Percentiles rank a stretch among this genome's conserved stretches.
Evolutionary conservation across 2,888 invertebrate genomes (phyloP).

Genomic region (Physocephala rufipes): DNA sequence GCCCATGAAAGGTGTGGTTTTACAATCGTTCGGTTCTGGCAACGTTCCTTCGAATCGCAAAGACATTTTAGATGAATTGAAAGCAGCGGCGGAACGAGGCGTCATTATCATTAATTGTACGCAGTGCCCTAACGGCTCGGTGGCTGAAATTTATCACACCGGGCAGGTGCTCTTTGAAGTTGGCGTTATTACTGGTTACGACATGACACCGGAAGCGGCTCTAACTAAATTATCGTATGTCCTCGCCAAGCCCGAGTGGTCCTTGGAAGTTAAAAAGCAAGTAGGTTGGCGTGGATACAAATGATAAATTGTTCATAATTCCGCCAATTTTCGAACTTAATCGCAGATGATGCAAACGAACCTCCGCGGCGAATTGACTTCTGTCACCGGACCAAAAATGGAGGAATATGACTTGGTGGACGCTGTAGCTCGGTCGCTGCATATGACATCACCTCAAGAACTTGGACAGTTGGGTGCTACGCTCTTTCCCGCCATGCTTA

Average conservation of each 20-base stretch:
- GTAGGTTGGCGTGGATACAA: slow-evolving; percentile 59
- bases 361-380: slow-evolving; percentile 83
- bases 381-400: slow-evolving; percentile 55
- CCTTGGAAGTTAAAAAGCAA: slow-evolving; percentile 72
- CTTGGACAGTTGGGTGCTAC: slow-evolving; percentile 69
- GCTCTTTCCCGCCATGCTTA: slow-evolving; percentile 76
- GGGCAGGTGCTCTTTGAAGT: slow-evolving; percentile 71
- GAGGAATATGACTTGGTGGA: slow-evolving; percentile 70
- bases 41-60: slow-evolving; percentile 86
- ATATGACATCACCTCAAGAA: slow-evolving; percentile 69
- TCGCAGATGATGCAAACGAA: slow-evolving; percentile 78
- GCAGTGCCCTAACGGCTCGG: slow-evolving; percentile 86
- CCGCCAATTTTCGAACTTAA: not conserved
- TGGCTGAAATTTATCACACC: slow-evolving; percentile 83
- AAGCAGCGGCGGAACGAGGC: slow-evolving; percentile 76
- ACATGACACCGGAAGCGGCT: slow-evolving; percentile 88
- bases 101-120: slow-evolving; percentile 92
- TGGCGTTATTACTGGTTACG: slow-evolving; percentile 62
- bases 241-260: slow-evolving; percentile 79
- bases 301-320: not conserved
- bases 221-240: slow-evolving; percentile 91
- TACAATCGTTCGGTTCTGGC: slow-evolving; percentile 93
- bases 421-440: slow-evolving; percentile 70
- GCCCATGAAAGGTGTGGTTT: slow-evolving; percentile 82
- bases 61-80: slow-evolving; percentile 81